Conservation (phyloP, 23 tunicate species). For the Oikopleura vanhoeffeni region DNA sequence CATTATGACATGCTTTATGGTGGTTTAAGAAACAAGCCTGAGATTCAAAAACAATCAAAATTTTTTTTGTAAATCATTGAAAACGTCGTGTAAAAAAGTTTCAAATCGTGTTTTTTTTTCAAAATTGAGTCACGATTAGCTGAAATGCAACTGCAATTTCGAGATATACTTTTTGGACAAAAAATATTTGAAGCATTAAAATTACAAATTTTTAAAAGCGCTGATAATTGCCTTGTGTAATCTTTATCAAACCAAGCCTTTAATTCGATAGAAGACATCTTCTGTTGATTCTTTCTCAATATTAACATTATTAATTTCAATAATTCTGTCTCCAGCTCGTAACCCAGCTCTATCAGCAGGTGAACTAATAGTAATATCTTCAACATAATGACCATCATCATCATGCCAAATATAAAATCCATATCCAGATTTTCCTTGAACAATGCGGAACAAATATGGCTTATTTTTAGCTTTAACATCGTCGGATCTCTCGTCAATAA, state of each 20-base stretch:
- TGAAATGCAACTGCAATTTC: no score
- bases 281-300: slow-evolving; percentile 57
- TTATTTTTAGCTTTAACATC: slow-evolving; percentile 17
- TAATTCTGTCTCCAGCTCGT: slow-evolving; percentile 72
- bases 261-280: slow-evolving; percentile 24
- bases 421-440: slow-evolving; percentile 43
- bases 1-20: slow-evolving; percentile 46
- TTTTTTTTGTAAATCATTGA: no score
- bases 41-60: no score
- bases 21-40: no score
- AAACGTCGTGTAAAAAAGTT: no score
- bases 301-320: slow-evolving; percentile 67
- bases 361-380: slow-evolving; percentile 48
- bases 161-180: no score
- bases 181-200: no score
- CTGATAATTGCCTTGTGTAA: no score
- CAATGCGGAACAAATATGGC: slow-evolving; percentile 38
- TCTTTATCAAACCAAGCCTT: no score
- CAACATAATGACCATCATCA: slow-evolving; percentile 79
- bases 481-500: slow-evolving; percentile 69
- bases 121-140: no score
- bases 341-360: slow-evolving; percentile 96
- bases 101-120: no score
- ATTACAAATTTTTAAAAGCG: no score
- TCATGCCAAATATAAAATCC: slow-evolving; percentile 96